Conservation (phyloP, 2,888 invertebrate species). For the Hydrotaea diabolus region DNA sequence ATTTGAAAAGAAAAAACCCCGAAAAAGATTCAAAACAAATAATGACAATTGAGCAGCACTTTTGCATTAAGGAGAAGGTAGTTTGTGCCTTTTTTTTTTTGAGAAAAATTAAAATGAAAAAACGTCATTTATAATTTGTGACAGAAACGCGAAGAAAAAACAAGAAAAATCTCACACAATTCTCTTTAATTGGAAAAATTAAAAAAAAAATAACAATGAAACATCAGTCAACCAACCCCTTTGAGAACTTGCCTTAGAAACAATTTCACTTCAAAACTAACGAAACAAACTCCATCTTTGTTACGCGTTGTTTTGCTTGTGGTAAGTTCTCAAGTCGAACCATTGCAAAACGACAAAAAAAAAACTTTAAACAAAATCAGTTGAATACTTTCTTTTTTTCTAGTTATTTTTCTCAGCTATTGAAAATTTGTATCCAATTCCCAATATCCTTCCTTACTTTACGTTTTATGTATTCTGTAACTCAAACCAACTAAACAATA, state of each 20-base stretch:
- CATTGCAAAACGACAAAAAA: background rate
- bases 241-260: conserved; percentile 8
- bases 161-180: background rate
- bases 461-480: background rate
- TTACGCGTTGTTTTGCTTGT: background rate
- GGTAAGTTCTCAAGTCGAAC: background rate
- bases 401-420: conserved; percentile 18
- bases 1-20: background rate
- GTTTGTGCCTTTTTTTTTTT: conserved; percentile 55
- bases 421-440: conserved; percentile 18
- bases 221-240: background rate
- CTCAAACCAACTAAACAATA: background rate
- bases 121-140: conserved; percentile 15
- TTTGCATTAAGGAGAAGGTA: conserved; percentile 39
- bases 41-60: conserved; percentile 22
- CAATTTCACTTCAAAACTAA: conserved; percentile 11
- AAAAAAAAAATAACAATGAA: conserved; percentile 39
- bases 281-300: background rate
- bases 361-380: background rate
- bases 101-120: conserved; percentile 33
- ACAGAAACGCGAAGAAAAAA: background rate
- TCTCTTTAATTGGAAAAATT: conserved; percentile 47
- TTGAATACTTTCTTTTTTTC: conserved; percentile 5
- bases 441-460: no score
- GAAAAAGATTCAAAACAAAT: conserved; percentile 9